A percentile compares a stretch with the other conserved stretches of the same genome.
Conservation (phyloP, 2,797 vertebrate species). For the Holocentrus rufus region DNA sequence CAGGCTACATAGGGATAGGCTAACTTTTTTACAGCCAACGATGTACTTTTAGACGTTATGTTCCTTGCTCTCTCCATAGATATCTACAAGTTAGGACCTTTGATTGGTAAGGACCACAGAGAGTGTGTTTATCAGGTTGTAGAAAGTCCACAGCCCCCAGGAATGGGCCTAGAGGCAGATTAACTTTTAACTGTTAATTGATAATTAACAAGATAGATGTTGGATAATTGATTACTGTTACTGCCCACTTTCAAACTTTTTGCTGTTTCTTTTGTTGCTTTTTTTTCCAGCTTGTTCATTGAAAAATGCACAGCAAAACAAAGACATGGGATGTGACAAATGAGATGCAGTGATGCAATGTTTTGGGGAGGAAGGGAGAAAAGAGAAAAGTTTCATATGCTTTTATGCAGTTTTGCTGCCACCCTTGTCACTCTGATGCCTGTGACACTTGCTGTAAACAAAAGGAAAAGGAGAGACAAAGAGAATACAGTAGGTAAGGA, state of each 20-base stretch:
- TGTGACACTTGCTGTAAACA: not conserved
- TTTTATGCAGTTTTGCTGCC: slow-evolving; percentile 27
- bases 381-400: slow-evolving; percentile 20
- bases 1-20: no score
- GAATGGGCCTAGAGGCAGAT: no score
- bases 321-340: slow-evolving; percentile 1
- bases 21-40: no score
- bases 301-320: not conserved
- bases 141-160: no score
- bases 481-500: slow-evolving; percentile 8
- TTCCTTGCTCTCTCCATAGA: no score
- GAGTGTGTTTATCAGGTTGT: no score
- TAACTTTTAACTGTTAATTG: no score
- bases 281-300: not conserved
- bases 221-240: not conserved
- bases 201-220: no score
- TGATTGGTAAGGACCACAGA: no score
- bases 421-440: slow-evolving; percentile 29
- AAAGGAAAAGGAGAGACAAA: slow-evolving; percentile 15
- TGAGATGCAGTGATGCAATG: not conserved
- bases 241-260: not conserved
- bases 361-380: not conserved
- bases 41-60: no score
- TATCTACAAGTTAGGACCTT: no score
- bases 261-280: not conserved